Evolutionary conservation across 1,140 invertebrate genomes (phyloP), one percentile per base, ranked within the genome.

Genomic region (Zophobas atratus): DNA sequence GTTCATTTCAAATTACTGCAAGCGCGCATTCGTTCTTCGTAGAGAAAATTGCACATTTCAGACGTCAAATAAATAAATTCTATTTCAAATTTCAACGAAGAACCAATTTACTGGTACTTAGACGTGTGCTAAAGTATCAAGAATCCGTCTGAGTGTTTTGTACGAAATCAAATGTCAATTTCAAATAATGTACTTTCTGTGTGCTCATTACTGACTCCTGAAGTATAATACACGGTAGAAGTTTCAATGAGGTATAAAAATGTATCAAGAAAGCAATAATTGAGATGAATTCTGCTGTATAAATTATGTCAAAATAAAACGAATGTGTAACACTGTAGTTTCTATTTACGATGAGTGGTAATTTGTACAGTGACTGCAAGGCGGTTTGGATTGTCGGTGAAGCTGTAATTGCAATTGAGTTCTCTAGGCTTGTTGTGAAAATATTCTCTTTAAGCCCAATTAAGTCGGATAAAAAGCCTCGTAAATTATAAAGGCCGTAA

Each of bases 1-100:
- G 39, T 43, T 39, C 36, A n/a, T 43, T 67, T 39, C 39, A 67
- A 67, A 67, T n/a, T 67, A 67, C 38, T 33, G 60, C 38, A 67
- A 67, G 41, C n/a, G 38, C 60, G 41, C 60, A 67, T 67, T 67
- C 32, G 34, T 67, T 67, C 60, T 67, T 67, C 60, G 41, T 20
- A 36, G 60, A 67, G 60, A 67, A 67, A 67, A 67, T 67, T 67
- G 60, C 60, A 43, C 60, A 67, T 67, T 67, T 67, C 41, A 41
- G n/a, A 38, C 39, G 60, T 67, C 60, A 43, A 67, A 67, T 67
- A 67, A 67, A 67, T 67, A 67, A 67, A 67, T 67, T 67, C 39
- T n/a, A n/a, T 43, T 67, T 67, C 39, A 67, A 67, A 67, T 67
- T 67, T 67, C 43, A 67, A 67, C 60, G 38, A 43, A 39, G 20